These are phyloP conservation scores for Spheniscus humboldti DNA, from an alignment of 2,797 vertebrate species.

Conservation along the genomic window DNA sequence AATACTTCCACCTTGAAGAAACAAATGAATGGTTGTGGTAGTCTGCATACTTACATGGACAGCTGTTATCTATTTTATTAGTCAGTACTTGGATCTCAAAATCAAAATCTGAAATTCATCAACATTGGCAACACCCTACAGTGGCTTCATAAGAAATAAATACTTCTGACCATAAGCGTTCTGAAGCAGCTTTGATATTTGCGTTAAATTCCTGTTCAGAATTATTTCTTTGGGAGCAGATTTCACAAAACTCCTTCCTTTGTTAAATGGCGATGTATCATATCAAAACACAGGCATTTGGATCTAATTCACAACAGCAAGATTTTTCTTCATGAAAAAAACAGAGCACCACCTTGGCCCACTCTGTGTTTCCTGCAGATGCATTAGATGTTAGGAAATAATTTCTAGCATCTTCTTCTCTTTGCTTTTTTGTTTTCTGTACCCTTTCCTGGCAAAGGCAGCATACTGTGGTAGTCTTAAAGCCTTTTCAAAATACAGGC, in stretches of 20 bases:
- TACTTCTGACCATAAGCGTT: neutral
- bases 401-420: neutral
- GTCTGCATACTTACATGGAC: neutral
- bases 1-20: slow-evolving; percentile 7
- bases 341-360: neutral
- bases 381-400: neutral
- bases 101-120: slow-evolving; percentile 23
- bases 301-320: neutral
- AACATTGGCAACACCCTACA: neutral
- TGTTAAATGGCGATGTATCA: neutral
- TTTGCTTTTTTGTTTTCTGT: neutral
- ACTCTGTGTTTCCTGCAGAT: neutral
- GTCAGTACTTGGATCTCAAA: slow-evolving; percentile 16
- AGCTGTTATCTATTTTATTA: slow-evolving; percentile 39
- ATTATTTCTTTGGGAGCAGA: neutral
- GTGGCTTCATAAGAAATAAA: neutral
- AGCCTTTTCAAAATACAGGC: neutral
- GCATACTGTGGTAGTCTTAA: neutral
- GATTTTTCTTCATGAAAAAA: neutral
- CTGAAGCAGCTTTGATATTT: slow-evolving; percentile 1
- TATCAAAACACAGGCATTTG: neutral
- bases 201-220: neutral
- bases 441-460: neutral
- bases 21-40: neutral
- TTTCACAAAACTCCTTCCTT: neutral